Conservation (phyloP, 2,113 vertebrate species). For the Smithornis capensis region DNA sequence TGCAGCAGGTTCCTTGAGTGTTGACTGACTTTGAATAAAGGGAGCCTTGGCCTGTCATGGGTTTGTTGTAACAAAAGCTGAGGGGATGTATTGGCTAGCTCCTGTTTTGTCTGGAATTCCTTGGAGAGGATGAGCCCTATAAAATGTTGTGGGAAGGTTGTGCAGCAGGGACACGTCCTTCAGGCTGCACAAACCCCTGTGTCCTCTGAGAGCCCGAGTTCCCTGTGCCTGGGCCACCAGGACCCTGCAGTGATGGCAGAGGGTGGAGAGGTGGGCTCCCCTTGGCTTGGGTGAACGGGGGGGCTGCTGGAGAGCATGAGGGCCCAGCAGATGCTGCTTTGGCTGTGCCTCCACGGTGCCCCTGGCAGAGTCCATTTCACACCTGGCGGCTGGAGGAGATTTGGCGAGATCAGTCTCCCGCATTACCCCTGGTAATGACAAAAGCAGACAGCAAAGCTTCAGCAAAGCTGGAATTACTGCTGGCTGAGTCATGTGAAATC, state of each 20-base stretch:
- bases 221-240: background rate
- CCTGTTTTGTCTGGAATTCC: background rate
- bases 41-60: accelerated
- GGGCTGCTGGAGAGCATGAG: background rate
- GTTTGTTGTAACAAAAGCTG: background rate
- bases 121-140: background rate
- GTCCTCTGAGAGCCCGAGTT: accelerated
- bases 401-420: slow-evolving; percentile 55
- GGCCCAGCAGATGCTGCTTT: background rate
- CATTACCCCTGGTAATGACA: slow-evolving; percentile 77
- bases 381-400: slow-evolving; percentile 59
- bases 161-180: accelerated
- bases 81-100: background rate
- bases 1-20: background rate
- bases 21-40: accelerated
- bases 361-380: slow-evolving; percentile 28
- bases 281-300: background rate
- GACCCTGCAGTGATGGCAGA: background rate
- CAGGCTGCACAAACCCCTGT: background rate
- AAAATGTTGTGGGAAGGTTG: background rate
- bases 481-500: slow-evolving; percentile 58
- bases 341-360: background rate
- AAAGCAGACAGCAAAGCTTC: slow-evolving; percentile 77
- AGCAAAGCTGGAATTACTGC: slow-evolving; percentile 67
- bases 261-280: background rate